These are phyloP conservation scores for Probosciger aterrimus DNA, from an alignment of 2,113 vertebrate species.

Conservation along the genomic window DNA sequence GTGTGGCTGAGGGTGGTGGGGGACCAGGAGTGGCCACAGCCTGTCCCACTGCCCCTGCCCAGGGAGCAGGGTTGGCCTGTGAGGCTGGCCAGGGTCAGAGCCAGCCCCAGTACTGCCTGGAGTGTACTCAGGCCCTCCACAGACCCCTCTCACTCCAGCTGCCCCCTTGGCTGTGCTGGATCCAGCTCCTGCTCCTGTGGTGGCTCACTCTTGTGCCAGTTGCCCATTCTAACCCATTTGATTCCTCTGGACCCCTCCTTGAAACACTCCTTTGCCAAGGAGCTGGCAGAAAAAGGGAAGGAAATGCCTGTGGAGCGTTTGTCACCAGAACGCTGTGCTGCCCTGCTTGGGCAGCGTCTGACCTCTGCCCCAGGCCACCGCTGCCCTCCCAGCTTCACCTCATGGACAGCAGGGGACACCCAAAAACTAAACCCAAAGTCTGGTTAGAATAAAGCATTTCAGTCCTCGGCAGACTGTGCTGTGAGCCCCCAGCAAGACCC, in stretches of 20 bases:
- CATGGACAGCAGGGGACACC: background rate
- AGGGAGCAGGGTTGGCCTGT: background rate
- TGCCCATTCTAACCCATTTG: accelerated
- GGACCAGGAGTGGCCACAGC: background rate
- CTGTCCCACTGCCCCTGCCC: accelerated
- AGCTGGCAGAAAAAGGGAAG: background rate
- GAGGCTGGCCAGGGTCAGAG: background rate
- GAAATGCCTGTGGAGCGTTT: accelerated
- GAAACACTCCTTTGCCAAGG: background rate
- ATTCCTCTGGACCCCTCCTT: background rate
- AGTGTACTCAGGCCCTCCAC: accelerated
- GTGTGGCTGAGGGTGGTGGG: accelerated
- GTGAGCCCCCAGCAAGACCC: background rate
- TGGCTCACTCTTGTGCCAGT: background rate
- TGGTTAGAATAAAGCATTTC: accelerated
- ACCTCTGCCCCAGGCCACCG: background rate
- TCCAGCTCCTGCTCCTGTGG: background rate
- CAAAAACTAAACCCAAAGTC: background rate
- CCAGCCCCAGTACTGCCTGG: background rate
- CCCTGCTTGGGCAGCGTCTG: background rate
- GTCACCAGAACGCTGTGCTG: accelerated
- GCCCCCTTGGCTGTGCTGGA: background rate
- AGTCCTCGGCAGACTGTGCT: background rate
- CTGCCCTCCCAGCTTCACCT: background rate
- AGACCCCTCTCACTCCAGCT: background rate